phyloP scores from a whole-genome alignment of 2,113 vertebrate species.

The Ovis canadensis region DNA sequence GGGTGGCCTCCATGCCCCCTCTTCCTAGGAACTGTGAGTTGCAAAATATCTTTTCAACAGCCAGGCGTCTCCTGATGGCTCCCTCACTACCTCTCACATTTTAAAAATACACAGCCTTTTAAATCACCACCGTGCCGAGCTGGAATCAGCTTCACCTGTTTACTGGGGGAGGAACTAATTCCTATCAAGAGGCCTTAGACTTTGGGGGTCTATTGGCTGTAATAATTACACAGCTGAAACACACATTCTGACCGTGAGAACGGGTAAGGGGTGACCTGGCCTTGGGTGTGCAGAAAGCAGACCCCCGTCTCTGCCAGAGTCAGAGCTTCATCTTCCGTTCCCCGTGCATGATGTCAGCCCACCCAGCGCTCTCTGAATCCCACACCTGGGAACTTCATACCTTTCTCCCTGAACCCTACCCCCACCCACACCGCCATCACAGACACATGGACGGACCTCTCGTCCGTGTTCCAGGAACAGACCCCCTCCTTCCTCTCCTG shows the following conservation, averaged over 20 bases:
- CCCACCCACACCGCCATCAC: neutral
- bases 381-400: neutral
- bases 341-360: rapidly evolving
- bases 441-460: neutral
- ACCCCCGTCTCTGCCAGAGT: neutral
- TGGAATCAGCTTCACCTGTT: neutral
- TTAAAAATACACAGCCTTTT: neutral
- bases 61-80: neutral
- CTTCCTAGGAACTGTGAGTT: neutral
- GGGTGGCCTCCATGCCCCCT: neutral
- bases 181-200: neutral
- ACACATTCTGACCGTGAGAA: neutral
- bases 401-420: neutral
- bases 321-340: neutral
- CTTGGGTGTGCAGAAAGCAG: too few relatives aligned
- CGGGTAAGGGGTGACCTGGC: neutral
- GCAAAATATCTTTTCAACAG: neutral
- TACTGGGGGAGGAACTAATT: neutral
- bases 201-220: neutral
- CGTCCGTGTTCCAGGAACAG: rapidly evolving
- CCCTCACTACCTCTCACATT: neutral
- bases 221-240: neutral
- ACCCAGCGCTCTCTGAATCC: neutral
- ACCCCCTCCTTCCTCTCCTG: neutral
- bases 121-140: neutral